Base-by-base conservation (phyloP, 2,113 vertebrate genomes). In the Picathartes gymnocephalus region DNA sequence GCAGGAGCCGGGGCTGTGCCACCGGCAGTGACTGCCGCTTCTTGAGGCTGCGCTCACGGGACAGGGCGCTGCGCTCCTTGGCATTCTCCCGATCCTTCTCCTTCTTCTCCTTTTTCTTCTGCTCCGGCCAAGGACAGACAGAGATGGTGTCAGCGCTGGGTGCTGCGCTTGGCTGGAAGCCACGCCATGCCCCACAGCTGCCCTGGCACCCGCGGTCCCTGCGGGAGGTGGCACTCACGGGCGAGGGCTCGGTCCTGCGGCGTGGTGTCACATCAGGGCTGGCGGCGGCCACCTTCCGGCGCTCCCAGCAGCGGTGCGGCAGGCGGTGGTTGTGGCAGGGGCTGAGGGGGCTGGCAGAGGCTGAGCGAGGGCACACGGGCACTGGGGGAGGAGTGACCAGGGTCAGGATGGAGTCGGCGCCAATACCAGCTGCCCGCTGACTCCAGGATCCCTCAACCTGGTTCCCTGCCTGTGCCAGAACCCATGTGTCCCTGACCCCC, bases 21-120 rank as follows among this genome's bases (percentile, higher is more conserved):
- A 94, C 88, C 0, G 99, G 99, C 80, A 99, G 93, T 2, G 98
- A 98, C 96, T 98, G 99, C 90, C 99, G 98, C 97, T 99, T 99
- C 97, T 99, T 99, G 58, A 99, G 96, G 94, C 98, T 98, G 65
- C 98, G 99, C 91, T 99, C 99, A 4, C 98, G 98, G 74, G 97
- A 97, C 92, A 99, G 97, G 72, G 98, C 98, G 2, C 96, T 99
- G 95, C 98, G 99, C 95, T 99, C 99, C 94, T 99, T 99, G 93
- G 99, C 98, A 1, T 99, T 99, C 95, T 99, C 99, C 68, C 99
- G 96, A 42, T 99, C 99, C 94, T 99, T 99, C 97, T 99, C 99
- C 86, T 98, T 99, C 97, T 99, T 99, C 95, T 99, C 99, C 92
- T 99, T 99, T 96, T 99, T 99, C 92, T 98, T 98, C 98, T 99